Evolutionary conservation across 2,888 invertebrate genomes (phyloP).

Genomic region (Tipula confusa): DNA sequence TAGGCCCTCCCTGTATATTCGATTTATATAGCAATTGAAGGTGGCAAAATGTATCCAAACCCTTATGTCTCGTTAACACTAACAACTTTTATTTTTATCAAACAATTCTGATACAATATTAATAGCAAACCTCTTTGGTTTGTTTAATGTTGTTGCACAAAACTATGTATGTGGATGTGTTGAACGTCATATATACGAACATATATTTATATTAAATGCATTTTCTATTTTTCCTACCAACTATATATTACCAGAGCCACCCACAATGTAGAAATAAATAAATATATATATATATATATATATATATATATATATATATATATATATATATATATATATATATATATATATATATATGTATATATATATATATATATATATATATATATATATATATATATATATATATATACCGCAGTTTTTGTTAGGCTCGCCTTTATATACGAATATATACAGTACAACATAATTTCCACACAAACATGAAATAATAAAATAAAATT

Average conservation of each 20-base stretch:
- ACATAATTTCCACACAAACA: neutral
- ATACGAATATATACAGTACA: neutral
- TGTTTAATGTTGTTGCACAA: neutral
- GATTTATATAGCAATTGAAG: neutral
- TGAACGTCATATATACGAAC: neutral
- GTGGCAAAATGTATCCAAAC: neutral
- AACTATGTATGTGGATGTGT: neutral
- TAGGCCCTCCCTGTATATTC: neutral
- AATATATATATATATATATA: no score
- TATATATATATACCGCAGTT: neutral
- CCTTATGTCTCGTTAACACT: neutral
- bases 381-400: no score
- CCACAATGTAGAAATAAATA: no score
- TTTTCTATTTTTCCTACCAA: neutral
- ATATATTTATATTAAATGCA: neutral
- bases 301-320: no score
- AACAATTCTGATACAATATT: slow-evolving; percentile 9
- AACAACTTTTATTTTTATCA: slow-evolving; percentile 5
- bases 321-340: no score
- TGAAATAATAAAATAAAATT: neutral
- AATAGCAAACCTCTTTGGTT: slow-evolving; percentile 12
- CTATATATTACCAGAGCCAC: neutral
- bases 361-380: no score
- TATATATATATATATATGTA: no score
- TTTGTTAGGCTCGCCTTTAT: neutral